Base-by-base conservation (phyloP, 2,113 vertebrate species). In the Oceanodroma tethys region DNA sequence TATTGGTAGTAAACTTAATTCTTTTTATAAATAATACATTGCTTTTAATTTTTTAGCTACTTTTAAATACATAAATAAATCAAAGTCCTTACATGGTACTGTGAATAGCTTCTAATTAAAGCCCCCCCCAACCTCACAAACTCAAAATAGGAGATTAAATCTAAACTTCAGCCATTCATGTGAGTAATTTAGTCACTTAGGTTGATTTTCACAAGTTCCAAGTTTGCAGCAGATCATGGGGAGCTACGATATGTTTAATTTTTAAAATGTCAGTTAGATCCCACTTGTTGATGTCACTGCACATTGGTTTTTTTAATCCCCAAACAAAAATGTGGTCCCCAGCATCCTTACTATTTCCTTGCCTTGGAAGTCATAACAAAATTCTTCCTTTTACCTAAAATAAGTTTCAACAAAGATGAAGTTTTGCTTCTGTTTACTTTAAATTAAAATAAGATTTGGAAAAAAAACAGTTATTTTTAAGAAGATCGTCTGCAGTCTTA, bases 81-180 rank as follows among this genome's bases (percentile, higher is more conserved):
- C 5, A 10, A 2, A 4, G 32, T 38, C 7, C 16, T 8, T 43
- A 3, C 9, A 2, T 1, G 2, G 32, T n/a, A 8, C 20, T 67
- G 14, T 36, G 38, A 70, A 25, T 40, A 62, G 5, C 6, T 83
- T 58, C 25, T 65, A 48, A 45, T 86, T 27, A 18, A 22, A 40
- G 42, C 26, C 20, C 42, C 42, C 9, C 5, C 7, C 20, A 71
- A 42, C 4, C 30, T 85, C 14, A 12, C 34, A 40, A 34, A 60
- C 45, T 76, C 11, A 29, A 52, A 82, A 45, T 13, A 43, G 32
- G 43, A 82, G 16, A 36, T 66, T 9, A 62, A 59, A 38, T 38
- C 43, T 66, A 32, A 74, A n/a, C 8, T 43, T 52, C 5, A 18
- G 22, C 47, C 6, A 12, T 65, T 90, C 22, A 16, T 18, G 1